Conservation (phyloP, 2,797 vertebrate genomes). For the Pipistrellus pipistrellus region DNA sequence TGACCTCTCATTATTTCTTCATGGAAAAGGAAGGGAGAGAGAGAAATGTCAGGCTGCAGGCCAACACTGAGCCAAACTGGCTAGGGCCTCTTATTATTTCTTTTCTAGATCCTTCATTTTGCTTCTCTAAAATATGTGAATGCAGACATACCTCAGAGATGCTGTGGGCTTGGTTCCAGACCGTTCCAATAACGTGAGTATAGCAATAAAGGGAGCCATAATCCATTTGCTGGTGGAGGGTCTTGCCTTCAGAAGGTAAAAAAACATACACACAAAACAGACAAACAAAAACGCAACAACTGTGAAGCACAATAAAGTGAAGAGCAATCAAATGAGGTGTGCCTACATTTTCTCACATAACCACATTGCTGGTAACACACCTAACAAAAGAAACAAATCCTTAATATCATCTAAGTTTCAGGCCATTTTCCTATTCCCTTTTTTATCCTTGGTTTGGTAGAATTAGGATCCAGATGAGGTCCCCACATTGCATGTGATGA, state of each 20-base stretch:
- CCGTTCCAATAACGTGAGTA: not conserved
- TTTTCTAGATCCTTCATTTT: not conserved
- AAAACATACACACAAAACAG: too few species aligned
- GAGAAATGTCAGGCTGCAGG: too few species aligned
- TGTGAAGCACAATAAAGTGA: not conserved
- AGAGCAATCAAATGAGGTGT: not conserved
- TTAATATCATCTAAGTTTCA: not conserved
- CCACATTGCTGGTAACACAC: not conserved
- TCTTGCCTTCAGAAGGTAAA: not conserved
- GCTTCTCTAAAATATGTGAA: not conserved
- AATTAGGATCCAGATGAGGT: conserved; percentile 1
- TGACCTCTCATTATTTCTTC: not conserved
- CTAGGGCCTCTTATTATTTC: not conserved
- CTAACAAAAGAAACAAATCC: not conserved
- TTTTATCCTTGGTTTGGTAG: not conserved
- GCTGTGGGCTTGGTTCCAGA: not conserved
- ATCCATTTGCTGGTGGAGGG: not conserved
- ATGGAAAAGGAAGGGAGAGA: too few species aligned
- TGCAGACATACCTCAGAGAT: not conserved
- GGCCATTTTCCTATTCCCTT: conserved; percentile 1
- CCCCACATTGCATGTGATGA: not conserved
- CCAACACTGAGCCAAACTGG: too few species aligned
- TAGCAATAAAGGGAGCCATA: not conserved
- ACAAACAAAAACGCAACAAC: not conserved
- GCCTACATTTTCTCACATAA: conserved; percentile 31